Percentiles rank a stretch among this genome's conserved stretches.
Conservation (phyloP, 1,140 invertebrate genomes). For the Matsumurasca onukii region DNA sequence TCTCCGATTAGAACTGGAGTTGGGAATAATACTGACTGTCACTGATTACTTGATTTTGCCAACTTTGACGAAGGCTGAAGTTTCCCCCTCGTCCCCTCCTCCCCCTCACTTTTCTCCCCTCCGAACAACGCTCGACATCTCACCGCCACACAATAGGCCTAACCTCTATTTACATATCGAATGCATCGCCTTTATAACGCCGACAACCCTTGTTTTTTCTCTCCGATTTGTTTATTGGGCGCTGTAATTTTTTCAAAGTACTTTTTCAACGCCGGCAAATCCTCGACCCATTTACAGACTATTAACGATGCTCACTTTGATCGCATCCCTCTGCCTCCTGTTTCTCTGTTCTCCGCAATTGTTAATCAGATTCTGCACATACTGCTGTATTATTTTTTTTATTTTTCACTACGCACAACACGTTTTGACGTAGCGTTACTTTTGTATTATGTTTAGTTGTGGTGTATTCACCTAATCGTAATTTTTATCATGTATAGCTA, state of each 20-base stretch:
- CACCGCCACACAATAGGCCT: slow-evolving; percentile 14
- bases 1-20: slow-evolving; percentile 24
- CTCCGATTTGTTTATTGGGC: slow-evolving; percentile 10
- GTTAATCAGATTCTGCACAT: too few relatives aligned
- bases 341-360: too few relatives aligned
- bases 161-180: slow-evolving; percentile 27
- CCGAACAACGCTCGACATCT: background rate
- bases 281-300: background rate
- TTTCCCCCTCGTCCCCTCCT: slow-evolving; percentile 14
- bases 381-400: too few relatives aligned
- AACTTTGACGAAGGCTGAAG: slow-evolving; percentile 19
- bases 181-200: slow-evolving; percentile 11
- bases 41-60: slow-evolving; percentile 27
- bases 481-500: too few relatives aligned
- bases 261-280: background rate
- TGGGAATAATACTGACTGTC: slow-evolving; percentile 26
- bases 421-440: too few relatives aligned
- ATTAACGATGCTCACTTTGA: background rate
- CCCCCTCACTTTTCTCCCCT: background rate
- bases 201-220: slow-evolving; percentile 24
- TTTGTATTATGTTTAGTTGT: too few relatives aligned
- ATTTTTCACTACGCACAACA: too few relatives aligned
- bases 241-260: slow-evolving; percentile 11
- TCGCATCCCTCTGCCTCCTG: too few relatives aligned
- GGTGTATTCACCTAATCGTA: too few relatives aligned